Conservation (phyloP, 1,140 invertebrate genomes). For the Cotesia chilonis region DNA sequence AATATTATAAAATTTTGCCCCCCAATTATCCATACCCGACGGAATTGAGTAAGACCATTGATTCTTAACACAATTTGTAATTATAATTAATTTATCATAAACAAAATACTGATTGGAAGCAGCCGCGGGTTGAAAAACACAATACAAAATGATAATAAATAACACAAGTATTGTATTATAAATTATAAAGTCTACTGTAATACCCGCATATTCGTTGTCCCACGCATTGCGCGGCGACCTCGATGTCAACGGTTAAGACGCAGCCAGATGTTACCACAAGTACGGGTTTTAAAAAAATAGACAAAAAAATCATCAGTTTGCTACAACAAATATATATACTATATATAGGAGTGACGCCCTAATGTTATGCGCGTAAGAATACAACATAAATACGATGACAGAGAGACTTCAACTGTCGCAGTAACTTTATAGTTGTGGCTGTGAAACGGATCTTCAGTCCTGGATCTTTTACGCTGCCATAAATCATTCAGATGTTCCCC, state of each 20-base stretch:
- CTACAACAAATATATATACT: background rate
- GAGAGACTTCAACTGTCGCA: background rate
- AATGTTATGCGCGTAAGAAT: too few species aligned
- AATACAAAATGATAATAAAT: background rate
- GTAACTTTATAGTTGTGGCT: slow-evolving; percentile 3
- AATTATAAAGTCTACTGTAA: slow-evolving; percentile 12
- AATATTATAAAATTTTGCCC: too few species aligned
- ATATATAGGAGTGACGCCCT: too few species aligned
- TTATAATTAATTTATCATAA: too few species aligned
- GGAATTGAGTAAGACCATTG: too few species aligned
- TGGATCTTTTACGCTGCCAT: background rate
- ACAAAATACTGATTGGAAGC: too few species aligned
- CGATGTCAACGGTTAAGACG: background rate
- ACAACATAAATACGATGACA: background rate
- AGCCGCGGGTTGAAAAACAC: too few species aligned
- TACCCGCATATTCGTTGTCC: slow-evolving; percentile 4
- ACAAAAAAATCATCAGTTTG: slow-evolving; percentile 6
- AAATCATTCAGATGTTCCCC: background rate
- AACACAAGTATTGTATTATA: slow-evolving; percentile 2
- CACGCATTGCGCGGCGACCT: slow-evolving; percentile 18
- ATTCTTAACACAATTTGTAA: too few species aligned
- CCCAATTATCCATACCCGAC: too few species aligned
- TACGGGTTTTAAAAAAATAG: background rate
- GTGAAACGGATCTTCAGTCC: slow-evolving; percentile 11
- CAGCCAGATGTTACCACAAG: slow-evolving; percentile 26